Base-by-base conservation (phyloP, 2,113 vertebrate genomes). In the Redunca redunca region DNA sequence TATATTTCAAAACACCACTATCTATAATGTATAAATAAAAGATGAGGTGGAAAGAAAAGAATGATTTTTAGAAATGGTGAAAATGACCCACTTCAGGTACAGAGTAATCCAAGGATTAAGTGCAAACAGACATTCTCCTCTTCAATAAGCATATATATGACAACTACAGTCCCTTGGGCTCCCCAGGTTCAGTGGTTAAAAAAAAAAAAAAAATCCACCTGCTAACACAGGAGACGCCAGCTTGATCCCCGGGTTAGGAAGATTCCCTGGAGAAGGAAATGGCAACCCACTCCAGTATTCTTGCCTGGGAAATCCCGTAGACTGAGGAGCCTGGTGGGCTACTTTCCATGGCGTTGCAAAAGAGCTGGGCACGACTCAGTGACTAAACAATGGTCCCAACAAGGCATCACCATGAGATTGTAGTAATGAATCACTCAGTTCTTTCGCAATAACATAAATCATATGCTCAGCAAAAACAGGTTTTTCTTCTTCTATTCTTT, bases 1-100 rank as follows among this genome's bases (percentile, higher is more conserved):
- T 86, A 87, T 33, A 26, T 40, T 90, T 74, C 64, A 88, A 94
- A 86, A 71, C 60, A 96, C 3, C 43, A 83, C 58, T 74, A 43
- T 71, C 55, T 85, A 83, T 85, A 62, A 89, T 94, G 36, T 30
- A 93, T 91, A 96, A 95, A 97, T 88, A 92, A 88, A 95, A 88
- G 82, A 93, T 74, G 43, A 96, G 13, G 50, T 50, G 3, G 48
- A 86, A 94, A 96, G 23, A 57, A 97, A 94, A 93, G 48, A 91
- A 83, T 83, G 26, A 30, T n/a, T 88, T 93, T 64, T 77, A n/a
- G 36, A 74, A 82, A 64, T 53, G 57, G 40, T 84, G 19, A 15
- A 91, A 96, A 96, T 84, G 86, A 94, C 50, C 28, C 74, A 95
- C 30, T 92, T 48, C 33, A 85, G 57, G 16, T 53, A 90, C 5